These are phyloP conservation scores for Piprites chloris DNA, from an alignment of 2,113 vertebrate genomes.

Conservation along the genomic window DNA sequence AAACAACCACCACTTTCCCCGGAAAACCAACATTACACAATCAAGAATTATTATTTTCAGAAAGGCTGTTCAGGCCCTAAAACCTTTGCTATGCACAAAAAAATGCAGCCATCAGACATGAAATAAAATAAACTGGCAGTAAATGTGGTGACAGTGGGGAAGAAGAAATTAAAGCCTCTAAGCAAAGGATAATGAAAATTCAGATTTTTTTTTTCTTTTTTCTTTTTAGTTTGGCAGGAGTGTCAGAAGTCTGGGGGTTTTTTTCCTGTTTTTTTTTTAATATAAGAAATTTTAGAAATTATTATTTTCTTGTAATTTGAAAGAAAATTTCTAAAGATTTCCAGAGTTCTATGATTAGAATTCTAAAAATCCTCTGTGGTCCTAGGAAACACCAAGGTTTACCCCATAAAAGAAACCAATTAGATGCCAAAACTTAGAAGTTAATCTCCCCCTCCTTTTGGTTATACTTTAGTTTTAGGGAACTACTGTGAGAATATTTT, in stretches of 20 bases:
- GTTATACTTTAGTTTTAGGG: not conserved
- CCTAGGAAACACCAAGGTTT: not conserved
- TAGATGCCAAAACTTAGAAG: not conserved
- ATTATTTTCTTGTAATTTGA: not conserved
- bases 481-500: not conserved
- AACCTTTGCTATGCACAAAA: not conserved
- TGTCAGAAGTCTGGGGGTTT: not conserved
- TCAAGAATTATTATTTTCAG: not conserved
- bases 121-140: not conserved
- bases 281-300: not conserved
- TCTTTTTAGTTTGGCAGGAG: not conserved
- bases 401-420: not conserved
- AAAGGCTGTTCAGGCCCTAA: not conserved
- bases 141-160: not conserved
- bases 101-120: not conserved
- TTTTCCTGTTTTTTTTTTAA: not conserved
- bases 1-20: rapidly evolving
- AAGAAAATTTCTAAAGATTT: not conserved
- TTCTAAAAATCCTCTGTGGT: not conserved
- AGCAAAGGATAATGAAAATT: not conserved
- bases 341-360: not conserved
- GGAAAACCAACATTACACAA: rapidly evolving
- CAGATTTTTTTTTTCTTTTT: not conserved
- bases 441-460: not conserved
- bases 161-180: not conserved